Conservation (phyloP, 2,888 invertebrate species). For the Cyclophora punctaria region DNA sequence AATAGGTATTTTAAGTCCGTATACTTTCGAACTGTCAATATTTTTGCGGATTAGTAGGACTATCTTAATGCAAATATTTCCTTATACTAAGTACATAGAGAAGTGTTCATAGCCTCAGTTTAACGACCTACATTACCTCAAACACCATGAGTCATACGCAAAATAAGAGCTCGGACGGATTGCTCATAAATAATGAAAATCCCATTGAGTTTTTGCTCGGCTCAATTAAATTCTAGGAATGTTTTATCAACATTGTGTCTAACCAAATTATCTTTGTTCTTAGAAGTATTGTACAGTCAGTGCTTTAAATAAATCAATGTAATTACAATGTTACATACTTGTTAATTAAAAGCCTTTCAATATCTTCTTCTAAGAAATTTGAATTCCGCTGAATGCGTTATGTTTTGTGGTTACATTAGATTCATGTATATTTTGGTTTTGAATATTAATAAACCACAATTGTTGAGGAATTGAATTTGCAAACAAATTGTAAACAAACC, state of each 20-base stretch:
- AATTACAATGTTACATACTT: not conserved
- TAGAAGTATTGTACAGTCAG: slow-evolving; percentile 24
- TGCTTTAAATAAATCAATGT: slow-evolving; percentile 28
- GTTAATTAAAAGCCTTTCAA: not conserved
- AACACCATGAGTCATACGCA: slow-evolving; percentile 43
- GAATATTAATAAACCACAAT: no score
- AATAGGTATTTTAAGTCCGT: no score
- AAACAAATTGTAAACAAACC: no score
- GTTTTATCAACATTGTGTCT: slow-evolving; percentile 28
- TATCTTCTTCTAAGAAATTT: not conserved
- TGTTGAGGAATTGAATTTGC: no score
- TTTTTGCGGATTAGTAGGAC: no score
- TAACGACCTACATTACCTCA: slow-evolving; percentile 6
- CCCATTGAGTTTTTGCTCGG: slow-evolving; percentile 57
- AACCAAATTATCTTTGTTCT: slow-evolving; percentile 34
- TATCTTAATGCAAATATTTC: no score
- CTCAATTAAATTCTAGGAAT: slow-evolving; percentile 54
- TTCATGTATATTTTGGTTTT: no score
- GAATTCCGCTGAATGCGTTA: not conserved
- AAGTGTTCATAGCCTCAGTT: not conserved
- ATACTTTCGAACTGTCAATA: no score
- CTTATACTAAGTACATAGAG: slow-evolving; percentile 1
- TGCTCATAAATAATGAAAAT: slow-evolving; percentile 48
- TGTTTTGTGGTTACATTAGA: no score
- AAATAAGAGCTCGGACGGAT: slow-evolving; percentile 50